A percentile compares a stretch with the other conserved stretches of the same genome.
phyloP scores from a whole-genome alignment of 2,113 vertebrate species.

The Sapayoa aenigma region DNA sequence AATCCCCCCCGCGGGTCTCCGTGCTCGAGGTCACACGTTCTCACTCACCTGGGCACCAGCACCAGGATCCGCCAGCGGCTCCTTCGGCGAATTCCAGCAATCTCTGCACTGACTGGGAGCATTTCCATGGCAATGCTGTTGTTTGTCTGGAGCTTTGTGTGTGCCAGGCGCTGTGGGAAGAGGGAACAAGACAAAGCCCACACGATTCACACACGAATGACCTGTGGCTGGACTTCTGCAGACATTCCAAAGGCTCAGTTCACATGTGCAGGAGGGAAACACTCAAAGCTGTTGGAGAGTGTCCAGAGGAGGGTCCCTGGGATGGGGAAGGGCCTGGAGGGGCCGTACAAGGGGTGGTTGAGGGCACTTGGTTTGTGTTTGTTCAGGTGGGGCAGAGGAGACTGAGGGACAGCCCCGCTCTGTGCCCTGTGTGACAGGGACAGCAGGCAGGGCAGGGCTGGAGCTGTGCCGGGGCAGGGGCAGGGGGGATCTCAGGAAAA shows the following conservation, averaged over 20 bases:
- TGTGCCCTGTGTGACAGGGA: not conserved
- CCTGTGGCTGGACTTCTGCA: not conserved
- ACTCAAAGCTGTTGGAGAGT: not conserved
- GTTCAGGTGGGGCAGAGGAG: not conserved
- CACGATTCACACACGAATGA: not conserved
- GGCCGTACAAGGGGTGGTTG: no score
- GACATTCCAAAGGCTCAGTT: not conserved
- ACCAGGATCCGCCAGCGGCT: not conserved
- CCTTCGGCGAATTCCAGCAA: not conserved
- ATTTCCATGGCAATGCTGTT: conserved; percentile 41
- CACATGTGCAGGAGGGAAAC: fast-evolving
- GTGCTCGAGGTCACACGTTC: not conserved
- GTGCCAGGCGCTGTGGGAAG: not conserved
- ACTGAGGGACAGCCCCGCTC: fast-evolving
- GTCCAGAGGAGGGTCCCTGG: not conserved
- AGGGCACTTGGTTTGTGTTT: not conserved
- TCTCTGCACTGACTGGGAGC: not conserved
- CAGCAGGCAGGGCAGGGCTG: not conserved
- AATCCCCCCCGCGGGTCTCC: fast-evolving
- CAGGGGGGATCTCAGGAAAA: fast-evolving
- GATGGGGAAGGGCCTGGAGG: not conserved
- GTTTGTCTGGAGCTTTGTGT: not conserved
- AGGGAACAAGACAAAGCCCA: not conserved
- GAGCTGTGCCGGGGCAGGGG: not conserved
- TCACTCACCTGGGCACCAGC: not conserved